These are phyloP conservation scores for Antechinus flavipes DNA, from an alignment of 2,113 vertebrate genomes.

Conservation along the genomic window DNA sequence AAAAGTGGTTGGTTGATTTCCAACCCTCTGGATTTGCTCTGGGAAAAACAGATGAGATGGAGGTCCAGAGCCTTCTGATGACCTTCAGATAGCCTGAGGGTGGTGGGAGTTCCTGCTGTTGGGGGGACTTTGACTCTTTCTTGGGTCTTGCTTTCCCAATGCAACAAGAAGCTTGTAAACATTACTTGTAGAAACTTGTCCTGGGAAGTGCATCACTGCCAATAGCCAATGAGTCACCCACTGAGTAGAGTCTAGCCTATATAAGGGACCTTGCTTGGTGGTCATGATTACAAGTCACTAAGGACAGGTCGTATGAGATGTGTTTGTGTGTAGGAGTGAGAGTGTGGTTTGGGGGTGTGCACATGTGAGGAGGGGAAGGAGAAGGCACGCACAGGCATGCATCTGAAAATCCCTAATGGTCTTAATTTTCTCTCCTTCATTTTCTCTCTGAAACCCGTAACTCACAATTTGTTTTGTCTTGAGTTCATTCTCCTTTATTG, in stretches of 20 bases:
- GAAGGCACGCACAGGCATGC: too few relatives aligned
- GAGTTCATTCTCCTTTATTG: neutral
- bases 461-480: neutral
- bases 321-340: too few relatives aligned
- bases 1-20: neutral
- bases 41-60: neutral
- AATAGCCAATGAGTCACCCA: conserved; percentile 53
- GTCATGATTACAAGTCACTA: neutral
- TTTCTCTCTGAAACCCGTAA: neutral
- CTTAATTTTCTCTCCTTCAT: neutral
- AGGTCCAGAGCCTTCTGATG: neutral
- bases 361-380: too few relatives aligned
- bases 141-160: neutral
- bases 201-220: conserved; percentile 27
- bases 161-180: neutral
- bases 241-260: neutral
- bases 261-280: neutral
- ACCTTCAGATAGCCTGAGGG: neutral
- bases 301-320: neutral
- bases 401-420: neutral
- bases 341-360: too few relatives aligned
- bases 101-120: neutral
- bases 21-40: neutral
- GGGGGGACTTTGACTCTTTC: conserved; percentile 1
- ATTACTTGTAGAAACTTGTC: conserved; percentile 66